Conservation (phyloP, 2,797 vertebrate genomes). For the Geotrypetes seraphini region DNA sequence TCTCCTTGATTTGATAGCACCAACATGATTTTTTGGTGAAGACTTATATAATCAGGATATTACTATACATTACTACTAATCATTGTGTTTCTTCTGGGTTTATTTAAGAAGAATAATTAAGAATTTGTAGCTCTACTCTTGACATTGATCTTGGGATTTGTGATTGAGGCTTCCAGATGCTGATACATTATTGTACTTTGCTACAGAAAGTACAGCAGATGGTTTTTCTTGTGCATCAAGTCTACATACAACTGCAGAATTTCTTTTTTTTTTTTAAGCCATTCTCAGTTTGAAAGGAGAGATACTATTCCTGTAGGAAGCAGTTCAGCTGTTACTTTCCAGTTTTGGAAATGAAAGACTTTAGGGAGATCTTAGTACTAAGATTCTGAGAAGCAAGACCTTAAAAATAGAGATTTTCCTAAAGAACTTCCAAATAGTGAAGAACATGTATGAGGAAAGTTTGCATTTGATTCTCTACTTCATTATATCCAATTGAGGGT, state of each 20-base stretch:
- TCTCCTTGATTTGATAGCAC: no score
- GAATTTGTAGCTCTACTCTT: no score
- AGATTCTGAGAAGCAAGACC: slow-evolving; percentile 49
- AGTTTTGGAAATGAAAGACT: slow-evolving; percentile 39
- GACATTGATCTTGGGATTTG: no score
- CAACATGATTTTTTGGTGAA: no score
- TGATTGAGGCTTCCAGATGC: slow-evolving; percentile 70
- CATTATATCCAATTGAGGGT: slow-evolving; percentile 97
- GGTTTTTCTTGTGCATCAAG: slow-evolving; percentile 93
- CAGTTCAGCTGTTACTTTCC: slow-evolving; percentile 22
- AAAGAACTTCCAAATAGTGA: slow-evolving; percentile 65
- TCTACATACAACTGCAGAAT: slow-evolving; percentile 74
- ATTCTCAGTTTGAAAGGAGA: slow-evolving; percentile 65
- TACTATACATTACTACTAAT: no score
- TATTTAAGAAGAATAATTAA: no score
- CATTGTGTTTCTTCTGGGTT: no score
- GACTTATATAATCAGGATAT: no score
- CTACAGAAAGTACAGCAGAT: slow-evolving; percentile 91
- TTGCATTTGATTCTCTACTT: slow-evolving; percentile 87
- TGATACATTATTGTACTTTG: slow-evolving; percentile 85
- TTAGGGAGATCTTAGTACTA: slow-evolving; percentile 57
- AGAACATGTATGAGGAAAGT: slow-evolving; percentile 66
- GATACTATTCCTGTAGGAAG: slow-evolving; percentile 77
- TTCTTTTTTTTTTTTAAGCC: slow-evolving; percentile 82
- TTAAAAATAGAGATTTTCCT: slow-evolving; percentile 58